Evolutionary conservation across 1,140 invertebrate species (phyloP), one percentile per base, ranked within the genome.

Genomic region (Drosophila auraria): DNA sequence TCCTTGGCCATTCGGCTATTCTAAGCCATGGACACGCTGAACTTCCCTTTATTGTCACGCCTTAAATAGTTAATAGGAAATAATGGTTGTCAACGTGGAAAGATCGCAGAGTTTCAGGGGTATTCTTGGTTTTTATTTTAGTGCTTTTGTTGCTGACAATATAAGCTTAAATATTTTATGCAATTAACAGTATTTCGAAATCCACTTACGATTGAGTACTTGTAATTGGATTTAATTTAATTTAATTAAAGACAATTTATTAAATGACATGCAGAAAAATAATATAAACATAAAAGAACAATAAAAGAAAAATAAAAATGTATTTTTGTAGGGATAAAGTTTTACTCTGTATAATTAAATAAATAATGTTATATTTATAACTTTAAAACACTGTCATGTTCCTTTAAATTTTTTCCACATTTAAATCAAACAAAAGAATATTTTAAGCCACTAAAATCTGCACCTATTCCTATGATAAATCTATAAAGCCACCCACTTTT

Each of bases 11-110:
- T 36, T 53, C 36, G 40, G 25, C 47, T n/a, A 57, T 57, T 57
- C 36, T 23, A 40, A 57, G 54, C 54, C 44, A 30, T 45, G 59
- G 53, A 12, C 17, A 33, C 23, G 38, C 30, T 59, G 61, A 57
- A 47, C 51, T 58, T 59, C 53, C 75, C 75, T 79, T 79, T 57
- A 74, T 80, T 89, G 81, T 83, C 58, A 68, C 74, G 51, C 50
- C 68, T 59, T 87, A 81, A 87, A 87, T 89, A 89, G 80, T 87
- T 89, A 89, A 87, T 87, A 69, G 84, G 45, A 50, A 59, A 62
- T 66, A 54, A 54, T 62, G 49, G 42, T 40, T 38, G 15, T 17
- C 44, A 58, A 76, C 66, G 80, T 68, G 66, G 11, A 71, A 8
- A 8, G 77, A 1, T 62, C n/a, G 6, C 23, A 33, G 33, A 69